phyloP scores from a whole-genome alignment of 2,113 vertebrate genomes.

The Trochalopteron elliotii region DNA sequence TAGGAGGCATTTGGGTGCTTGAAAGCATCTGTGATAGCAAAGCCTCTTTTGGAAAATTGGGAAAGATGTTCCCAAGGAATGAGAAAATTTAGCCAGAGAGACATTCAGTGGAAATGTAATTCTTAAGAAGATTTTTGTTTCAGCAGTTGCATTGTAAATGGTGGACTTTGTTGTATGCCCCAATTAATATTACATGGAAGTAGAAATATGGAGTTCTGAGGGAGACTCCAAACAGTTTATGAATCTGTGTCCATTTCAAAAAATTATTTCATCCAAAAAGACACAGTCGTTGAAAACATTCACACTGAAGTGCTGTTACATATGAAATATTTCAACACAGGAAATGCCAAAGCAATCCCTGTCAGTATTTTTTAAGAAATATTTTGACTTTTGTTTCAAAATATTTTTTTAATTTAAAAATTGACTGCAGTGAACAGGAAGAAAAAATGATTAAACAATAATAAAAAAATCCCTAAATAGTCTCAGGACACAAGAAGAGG shows the following conservation, averaged over 20 bases:
- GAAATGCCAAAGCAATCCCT: not conserved
- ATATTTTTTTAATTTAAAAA: not conserved
- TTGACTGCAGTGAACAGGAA: not conserved
- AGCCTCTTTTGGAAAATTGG: not conserved
- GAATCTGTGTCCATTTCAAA: not conserved
- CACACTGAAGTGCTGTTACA: not conserved
- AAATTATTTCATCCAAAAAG: not conserved
- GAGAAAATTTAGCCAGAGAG: not conserved
- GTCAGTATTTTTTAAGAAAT: not conserved
- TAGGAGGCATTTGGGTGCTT: not conserved
- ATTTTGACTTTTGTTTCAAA: conserved; percentile 33
- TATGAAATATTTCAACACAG: not conserved
- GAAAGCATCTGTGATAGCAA: not conserved
- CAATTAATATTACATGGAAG: not conserved
- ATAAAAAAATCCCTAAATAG: not conserved
- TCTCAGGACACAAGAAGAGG: not conserved
- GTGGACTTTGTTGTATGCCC: not conserved
- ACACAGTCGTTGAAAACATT: not conserved
- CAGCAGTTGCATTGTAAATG: not conserved
- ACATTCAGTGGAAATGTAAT: not conserved
- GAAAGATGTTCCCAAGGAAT: not conserved
- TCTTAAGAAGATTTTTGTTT: not conserved
- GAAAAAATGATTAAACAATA: not conserved
- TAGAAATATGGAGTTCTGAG: not conserved
- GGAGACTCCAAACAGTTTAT: not conserved